A percentile compares a stretch with the other conserved stretches of the same genome.
These are phyloP conservation scores for Torymus tubicola DNA, from an alignment of 2,888 invertebrate genomes.

Conservation along the genomic window DNA sequence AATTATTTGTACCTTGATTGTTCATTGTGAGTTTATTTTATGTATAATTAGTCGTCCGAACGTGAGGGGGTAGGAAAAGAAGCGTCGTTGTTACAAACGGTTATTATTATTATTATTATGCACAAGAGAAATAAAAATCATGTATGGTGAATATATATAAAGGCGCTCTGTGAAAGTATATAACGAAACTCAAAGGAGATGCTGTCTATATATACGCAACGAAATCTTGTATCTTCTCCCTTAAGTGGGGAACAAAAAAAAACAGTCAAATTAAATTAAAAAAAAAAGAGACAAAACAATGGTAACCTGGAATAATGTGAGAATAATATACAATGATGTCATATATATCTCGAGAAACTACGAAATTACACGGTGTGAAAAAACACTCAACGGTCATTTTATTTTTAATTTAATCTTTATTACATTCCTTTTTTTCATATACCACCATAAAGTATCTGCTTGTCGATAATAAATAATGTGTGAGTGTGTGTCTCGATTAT, in stretches of 20 bases:
- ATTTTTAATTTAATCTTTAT: slow-evolving; percentile 4
- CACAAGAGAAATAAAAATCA: neutral
- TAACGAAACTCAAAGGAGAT: too few species aligned
- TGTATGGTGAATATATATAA: too few species aligned
- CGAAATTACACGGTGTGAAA: slow-evolving; percentile 40
- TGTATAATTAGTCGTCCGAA: slow-evolving; percentile 20
- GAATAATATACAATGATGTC: slow-evolving; percentile 34
- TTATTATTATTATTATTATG: slow-evolving; percentile 1
- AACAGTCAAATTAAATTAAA: slow-evolving; percentile 7
- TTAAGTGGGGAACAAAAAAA: too few species aligned
- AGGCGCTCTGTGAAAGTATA: too few species aligned
- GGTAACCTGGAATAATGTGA: slow-evolving; percentile 38
- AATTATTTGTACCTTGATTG: slow-evolving; percentile 58
- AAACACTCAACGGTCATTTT: slow-evolving; percentile 44
- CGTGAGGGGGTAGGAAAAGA: neutral
- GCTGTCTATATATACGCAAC: too few species aligned
- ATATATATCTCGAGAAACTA: slow-evolving; percentile 34
- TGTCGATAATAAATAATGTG: slow-evolving; percentile 32
- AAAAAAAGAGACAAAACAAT: slow-evolving; percentile 6
- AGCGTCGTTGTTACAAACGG: neutral
- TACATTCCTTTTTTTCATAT: slow-evolving; percentile 29
- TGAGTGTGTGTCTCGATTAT: slow-evolving; percentile 20
- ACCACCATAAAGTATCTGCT: slow-evolving; percentile 45
- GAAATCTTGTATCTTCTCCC: too few species aligned
- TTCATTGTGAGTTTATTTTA: slow-evolving; percentile 22